Evolutionary conservation across 2,113 vertebrate genomes (phyloP), one percentile per base, ranked within the genome.

Genomic region (Meriones unguiculatus): DNA sequence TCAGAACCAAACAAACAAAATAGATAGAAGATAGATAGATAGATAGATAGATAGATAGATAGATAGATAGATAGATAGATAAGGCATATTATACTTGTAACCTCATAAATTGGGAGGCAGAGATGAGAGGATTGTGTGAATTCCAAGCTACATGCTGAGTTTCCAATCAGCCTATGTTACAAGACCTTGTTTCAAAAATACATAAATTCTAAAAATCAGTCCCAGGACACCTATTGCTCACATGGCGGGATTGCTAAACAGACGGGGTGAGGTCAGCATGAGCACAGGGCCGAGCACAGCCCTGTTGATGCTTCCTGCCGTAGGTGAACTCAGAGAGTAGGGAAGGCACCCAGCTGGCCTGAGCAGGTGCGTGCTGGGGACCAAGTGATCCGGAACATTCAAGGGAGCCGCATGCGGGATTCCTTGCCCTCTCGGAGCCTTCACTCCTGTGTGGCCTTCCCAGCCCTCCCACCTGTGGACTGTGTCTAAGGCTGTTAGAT

Each of bases 311-410:
- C 77, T 85, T 87, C 82, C 30, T 38, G 57, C 24, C 52, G 32
- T 28, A 52, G 13, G 46, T 78, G 35, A 91, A 13, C 50, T n/a
- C 13, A 4, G 38, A 52, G 38, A 41, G 1, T 17, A 3, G 0
- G 54, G 80, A 46, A 57, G 32, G 67, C 2, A 50, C 11, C 14
- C 1, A 65, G 54, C 52, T 32, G 69, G 76, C 13, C 35, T 11
- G 1, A 4, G 30, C 32, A 4, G 69, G 7, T 6, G 14, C 5
- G 0, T 25, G 20, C 11, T 17, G n/a, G 81, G 24, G 69, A 46
- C 62, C 50, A 24, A 35, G 41, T 35, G 77, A 35, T 18, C 64
- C 32, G 25, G 32, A 72, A 52, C 59, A 75, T 14, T 52, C 76
- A 14, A 62, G 25, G 81, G 50, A 41, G 8, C 52, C 62, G 25